A percentile compares a stretch with the other conserved stretches of the same genome.
Conservation (phyloP, 1,140 invertebrate species). For the Leptinotarsa lineolata region DNA sequence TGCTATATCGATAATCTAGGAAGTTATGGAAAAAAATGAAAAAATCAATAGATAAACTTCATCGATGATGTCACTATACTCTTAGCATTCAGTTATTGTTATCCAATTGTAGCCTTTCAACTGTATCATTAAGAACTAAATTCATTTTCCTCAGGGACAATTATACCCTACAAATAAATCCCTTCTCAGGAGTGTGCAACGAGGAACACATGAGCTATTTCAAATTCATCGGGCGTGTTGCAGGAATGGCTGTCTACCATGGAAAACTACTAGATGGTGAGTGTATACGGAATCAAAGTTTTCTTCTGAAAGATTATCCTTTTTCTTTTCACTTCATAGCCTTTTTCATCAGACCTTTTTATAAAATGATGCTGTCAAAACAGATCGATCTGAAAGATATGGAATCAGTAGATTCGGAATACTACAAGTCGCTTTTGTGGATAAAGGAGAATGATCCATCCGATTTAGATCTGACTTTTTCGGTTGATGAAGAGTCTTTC, state of each 20-base stretch:
- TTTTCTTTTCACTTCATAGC: constrained; percentile 63
- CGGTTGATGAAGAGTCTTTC: constrained; percentile 94
- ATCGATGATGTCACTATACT: too few relatives aligned
- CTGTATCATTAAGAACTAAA: not conserved
- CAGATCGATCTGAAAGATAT: constrained; percentile 94
- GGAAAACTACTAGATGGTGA: constrained; percentile 94
- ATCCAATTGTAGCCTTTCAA: too few relatives aligned
- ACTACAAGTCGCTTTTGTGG: constrained; percentile 97
- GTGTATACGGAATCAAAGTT: not conserved
- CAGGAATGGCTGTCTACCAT: constrained; percentile 99
- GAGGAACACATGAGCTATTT: constrained; percentile 98
- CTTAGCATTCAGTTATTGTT: too few relatives aligned
- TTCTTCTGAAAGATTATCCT: not conserved
- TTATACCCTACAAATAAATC: constrained; percentile 99
- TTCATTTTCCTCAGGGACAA: constrained; percentile 75
- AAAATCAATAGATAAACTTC: too few relatives aligned
- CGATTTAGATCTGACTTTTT: constrained; percentile 92
- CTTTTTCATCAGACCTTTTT: constrained; percentile 99
- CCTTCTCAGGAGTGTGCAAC: constrained; percentile 94
- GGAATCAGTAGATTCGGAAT: constrained; percentile 98
- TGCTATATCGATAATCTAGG: not conserved
- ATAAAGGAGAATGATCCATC: constrained; percentile 97
- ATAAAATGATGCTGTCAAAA: constrained; percentile 99
- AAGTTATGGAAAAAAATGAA: too few relatives aligned
- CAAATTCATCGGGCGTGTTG: constrained; percentile 96